Conservation (phyloP, 2,113 vertebrate species). For the Ciconia stormi region DNA sequence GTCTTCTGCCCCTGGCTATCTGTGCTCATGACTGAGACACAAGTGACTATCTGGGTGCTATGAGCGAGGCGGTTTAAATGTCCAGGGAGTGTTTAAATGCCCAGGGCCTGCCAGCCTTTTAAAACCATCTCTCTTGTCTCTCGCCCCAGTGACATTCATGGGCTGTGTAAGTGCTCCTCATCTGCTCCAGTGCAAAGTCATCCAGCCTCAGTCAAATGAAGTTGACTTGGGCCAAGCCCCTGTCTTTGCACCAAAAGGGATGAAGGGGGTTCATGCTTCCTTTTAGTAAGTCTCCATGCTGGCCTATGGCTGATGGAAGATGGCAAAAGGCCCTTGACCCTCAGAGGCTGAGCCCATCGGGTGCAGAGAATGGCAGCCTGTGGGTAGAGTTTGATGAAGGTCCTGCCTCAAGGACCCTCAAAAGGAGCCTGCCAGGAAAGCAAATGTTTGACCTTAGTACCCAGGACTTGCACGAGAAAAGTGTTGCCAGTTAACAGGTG, state of each 20-base stretch:
- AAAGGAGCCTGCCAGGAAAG: background rate
- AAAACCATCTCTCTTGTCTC: background rate
- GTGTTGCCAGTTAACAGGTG: rapidly evolving
- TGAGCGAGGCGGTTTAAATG: background rate
- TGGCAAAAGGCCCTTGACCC: background rate
- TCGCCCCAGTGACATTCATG: rapidly evolving
- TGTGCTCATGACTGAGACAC: background rate
- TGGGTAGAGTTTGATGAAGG: background rate
- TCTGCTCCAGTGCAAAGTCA: background rate
- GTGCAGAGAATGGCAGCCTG: background rate
- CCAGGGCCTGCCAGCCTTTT: background rate
- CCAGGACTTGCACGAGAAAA: background rate
- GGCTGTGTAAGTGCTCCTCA: background rate
- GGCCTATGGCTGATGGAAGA: background rate
- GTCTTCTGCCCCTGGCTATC: background rate
- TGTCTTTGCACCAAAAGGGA: background rate
- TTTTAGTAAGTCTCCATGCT: background rate
- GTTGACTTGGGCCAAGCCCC: background rate
- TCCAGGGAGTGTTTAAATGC: background rate
- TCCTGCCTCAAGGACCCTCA: background rate
- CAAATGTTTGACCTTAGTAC: background rate
- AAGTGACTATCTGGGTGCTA: background rate
- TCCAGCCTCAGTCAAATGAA: background rate
- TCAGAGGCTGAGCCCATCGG: background rate
- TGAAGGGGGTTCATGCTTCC: background rate